Evolutionary conservation across 2,113 vertebrate genomes (phyloP).

Genomic region (Nothobranchius kuhntae): DNA sequence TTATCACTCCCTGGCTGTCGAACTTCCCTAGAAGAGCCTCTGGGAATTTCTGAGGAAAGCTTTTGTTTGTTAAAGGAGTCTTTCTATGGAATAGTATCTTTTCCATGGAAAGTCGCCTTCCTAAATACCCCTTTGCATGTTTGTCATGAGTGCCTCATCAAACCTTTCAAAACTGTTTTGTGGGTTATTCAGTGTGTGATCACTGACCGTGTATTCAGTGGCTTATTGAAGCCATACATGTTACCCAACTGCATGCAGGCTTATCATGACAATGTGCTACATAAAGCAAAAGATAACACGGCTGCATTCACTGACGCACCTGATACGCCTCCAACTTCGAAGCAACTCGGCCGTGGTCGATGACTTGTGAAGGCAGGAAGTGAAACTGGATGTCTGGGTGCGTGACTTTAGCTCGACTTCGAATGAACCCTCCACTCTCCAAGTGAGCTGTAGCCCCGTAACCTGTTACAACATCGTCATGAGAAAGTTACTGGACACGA

Average conservation of each 20-base stretch:
- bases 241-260: background rate
- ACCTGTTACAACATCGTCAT: slow-evolving; percentile 70
- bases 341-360: slow-evolving; percentile 89
- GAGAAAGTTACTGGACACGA: background rate
- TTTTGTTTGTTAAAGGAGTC: background rate
- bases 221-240: background rate
- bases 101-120: background rate
- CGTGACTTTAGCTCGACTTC: slow-evolving; percentile 82
- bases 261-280: too few species aligned
- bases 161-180: background rate
- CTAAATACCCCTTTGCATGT: background rate
- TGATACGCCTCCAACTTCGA: slow-evolving; percentile 91
- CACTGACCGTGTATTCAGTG: background rate
- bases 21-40: slow-evolving; percentile 17
- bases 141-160: background rate
- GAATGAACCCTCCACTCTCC: slow-evolving; percentile 94
- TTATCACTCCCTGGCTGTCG: background rate
- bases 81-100: background rate
- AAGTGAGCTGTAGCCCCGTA: slow-evolving; percentile 90
- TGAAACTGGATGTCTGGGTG: slow-evolving; percentile 97
- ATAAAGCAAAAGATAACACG: background rate
- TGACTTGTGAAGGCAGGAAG: slow-evolving; percentile 95
- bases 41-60: background rate
- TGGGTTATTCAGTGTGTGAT: background rate
- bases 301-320: slow-evolving; percentile 66